Base-by-base conservation (phyloP, 2,113 vertebrate species). In the Cheilinus undulatus region DNA sequence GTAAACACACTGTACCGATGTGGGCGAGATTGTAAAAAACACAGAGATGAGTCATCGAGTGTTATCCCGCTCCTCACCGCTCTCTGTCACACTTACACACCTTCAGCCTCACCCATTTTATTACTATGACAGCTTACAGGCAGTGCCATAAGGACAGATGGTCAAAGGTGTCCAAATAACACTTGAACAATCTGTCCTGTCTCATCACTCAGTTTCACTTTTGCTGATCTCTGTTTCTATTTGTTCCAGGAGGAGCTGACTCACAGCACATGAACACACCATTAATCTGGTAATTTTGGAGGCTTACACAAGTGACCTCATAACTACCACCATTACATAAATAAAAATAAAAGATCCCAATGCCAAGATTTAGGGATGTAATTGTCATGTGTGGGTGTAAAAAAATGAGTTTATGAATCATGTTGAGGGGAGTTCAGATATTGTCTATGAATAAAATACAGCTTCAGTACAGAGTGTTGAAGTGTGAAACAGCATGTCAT, bases 141-240 rank as follows among this genome's bases (percentile, higher is more conserved):
- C 74, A 65, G 28, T 13, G 49, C 72, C 62, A 66, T 80, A 76
- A 85, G 86, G 77, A 73, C 67, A 70, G 72, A 68, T 81, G 78
- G 84, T 78, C 75, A 80, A 85, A 85, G 78, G 87, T 84, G 73
- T 32, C 27, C 36, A 68, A 86, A 73, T 60, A 58, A 69, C 66
- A 65, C 62, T 32, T 30, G n/a, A 65, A 80, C 7, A 20, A 90
- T 58, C 53, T 60, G 58, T 56, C 71, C 65, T 17, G 8, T 62
- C 62, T 66, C 59, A 34, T 30, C 17, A 24, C 24, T 45, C 6
- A 56, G 50, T 73, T 86, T 85, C 57, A 58, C 77, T 73, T n/a
- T 77, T 64, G 27, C 51, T 70, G 17, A 28, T 52, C 42, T 50
- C 20, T 13, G 26, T 34, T 62, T 61, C 46, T 50, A 46, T n/a